phyloP scores from a whole-genome alignment of 2,113 vertebrate species.

The Trinectes maculatus region DNA sequence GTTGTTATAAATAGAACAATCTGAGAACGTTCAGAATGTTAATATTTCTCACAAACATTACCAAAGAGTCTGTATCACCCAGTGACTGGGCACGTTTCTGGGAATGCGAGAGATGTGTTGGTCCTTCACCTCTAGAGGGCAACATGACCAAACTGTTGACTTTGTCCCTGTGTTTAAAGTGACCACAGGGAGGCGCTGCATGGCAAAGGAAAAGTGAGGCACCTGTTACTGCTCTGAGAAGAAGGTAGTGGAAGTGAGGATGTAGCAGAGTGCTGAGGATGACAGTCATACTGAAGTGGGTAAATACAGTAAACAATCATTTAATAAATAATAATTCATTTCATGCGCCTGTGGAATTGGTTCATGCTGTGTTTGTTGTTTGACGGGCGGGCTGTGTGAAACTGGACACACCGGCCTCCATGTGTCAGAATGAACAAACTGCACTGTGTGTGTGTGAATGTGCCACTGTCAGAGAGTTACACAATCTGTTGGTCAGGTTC shows the following conservation, averaged over 20 bases:
- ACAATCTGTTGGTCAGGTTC: too few species aligned
- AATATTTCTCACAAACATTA: too few species aligned
- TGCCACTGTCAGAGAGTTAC: too few species aligned
- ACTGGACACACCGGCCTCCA: conserved; percentile 17
- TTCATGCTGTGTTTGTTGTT: conserved; percentile 32
- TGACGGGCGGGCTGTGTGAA: not conserved
- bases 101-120: too few species aligned
- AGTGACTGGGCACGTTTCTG: not conserved
- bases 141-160: conserved; percentile 6
- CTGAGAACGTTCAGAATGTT: not conserved
- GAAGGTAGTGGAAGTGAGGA: not conserved
- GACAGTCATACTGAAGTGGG: not conserved
- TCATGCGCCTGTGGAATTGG: conserved; percentile 1
- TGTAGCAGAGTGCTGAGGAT: not conserved
- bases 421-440: too few species aligned
- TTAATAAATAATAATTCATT: too few species aligned
- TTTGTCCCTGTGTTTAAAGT: not conserved
- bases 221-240: conserved; percentile 29
- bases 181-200: conserved; percentile 28
- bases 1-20: too few species aligned
- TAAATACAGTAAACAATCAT: too few species aligned
- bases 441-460: too few species aligned
- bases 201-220: not conserved
- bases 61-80: not conserved
- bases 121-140: conserved; percentile 47